Percentiles rank a stretch among this genome's conserved stretches.
These are phyloP conservation scores for Drosophila grimshawi DNA, from an alignment of 1,140 invertebrate species.

Conservation along the genomic window DNA sequence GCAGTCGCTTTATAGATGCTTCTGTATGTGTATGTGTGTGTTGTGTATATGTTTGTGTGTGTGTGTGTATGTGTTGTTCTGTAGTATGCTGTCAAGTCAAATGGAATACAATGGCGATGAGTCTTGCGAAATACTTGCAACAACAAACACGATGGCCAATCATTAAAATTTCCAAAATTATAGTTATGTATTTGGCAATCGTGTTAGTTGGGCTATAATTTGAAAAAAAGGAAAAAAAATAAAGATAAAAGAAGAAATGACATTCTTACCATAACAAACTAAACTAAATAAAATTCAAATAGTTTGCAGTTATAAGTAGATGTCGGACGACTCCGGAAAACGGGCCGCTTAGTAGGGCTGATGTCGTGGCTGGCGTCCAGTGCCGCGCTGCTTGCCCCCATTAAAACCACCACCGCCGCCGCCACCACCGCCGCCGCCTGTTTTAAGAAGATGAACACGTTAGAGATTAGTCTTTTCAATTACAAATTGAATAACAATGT, in stretches of 20 bases:
- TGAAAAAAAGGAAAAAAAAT: not conserved
- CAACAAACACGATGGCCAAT: not conserved
- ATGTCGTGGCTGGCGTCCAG: slow-evolving; percentile 84
- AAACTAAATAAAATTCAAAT: slow-evolving; percentile 83
- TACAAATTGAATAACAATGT: slow-evolving; percentile 3
- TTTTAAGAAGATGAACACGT: slow-evolving; percentile 34
- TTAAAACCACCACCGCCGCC: slow-evolving; percentile 79
- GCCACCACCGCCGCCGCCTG: slow-evolving; percentile 62
- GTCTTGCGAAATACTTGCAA: not conserved
- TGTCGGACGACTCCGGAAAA: slow-evolving; percentile 41
- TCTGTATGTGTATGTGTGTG: slow-evolving; percentile 43
- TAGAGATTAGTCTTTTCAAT: slow-evolving; percentile 7
- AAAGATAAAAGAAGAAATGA: not conserved
- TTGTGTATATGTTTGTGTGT: slow-evolving; percentile 22
- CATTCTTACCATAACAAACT: slow-evolving; percentile 81
- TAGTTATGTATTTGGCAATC: not conserved
- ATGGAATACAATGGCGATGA: slow-evolving; percentile 11
- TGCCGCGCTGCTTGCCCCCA: slow-evolving; percentile 83
- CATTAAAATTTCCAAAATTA: too few relatives aligned
- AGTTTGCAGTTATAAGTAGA: slow-evolving; percentile 78
- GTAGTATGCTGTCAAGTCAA: slow-evolving; percentile 38
- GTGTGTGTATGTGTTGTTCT: slow-evolving; percentile 51
- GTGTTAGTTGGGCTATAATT: not conserved
- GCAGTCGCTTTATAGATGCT: slow-evolving; percentile 41
- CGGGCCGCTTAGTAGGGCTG: slow-evolving; percentile 79